A percentile compares a stretch with the other conserved stretches of the same genome.
phyloP scores from a whole-genome alignment of 2,888 invertebrate species.

The Fragum sueziense region DNA sequence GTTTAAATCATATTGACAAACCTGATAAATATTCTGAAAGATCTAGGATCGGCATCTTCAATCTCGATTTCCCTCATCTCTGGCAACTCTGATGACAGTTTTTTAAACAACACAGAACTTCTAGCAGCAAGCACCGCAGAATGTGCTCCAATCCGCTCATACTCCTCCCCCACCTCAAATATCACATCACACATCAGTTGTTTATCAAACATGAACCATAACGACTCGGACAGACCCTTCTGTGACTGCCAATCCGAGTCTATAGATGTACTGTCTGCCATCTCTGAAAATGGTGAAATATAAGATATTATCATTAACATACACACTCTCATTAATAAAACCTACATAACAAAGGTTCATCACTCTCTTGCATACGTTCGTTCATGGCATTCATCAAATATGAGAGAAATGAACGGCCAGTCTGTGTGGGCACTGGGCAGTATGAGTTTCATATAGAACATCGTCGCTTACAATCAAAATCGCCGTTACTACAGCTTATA shows the following conservation, averaged over 20 bases:
- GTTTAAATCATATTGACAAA: too few relatives aligned
- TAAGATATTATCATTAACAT: too few relatives aligned
- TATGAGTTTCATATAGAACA: too few relatives aligned
- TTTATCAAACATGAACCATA: constrained; percentile 45
- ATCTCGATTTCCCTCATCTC: constrained; percentile 32
- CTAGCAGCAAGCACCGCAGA: constrained; percentile 45
- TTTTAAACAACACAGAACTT: constrained; percentile 45
- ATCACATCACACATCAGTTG: constrained; percentile 57
- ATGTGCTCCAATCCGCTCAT: constrained; percentile 56
- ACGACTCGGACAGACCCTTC: constrained; percentile 11
- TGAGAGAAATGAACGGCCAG: too few relatives aligned
- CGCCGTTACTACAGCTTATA: too few relatives aligned
- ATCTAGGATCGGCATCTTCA: constrained; percentile 30
- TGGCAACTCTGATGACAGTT: constrained; percentile 32
- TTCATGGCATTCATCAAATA: too few relatives aligned
- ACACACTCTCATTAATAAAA: too few relatives aligned
- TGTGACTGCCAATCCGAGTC: constrained; percentile 51
- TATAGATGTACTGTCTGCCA: constrained; percentile 26
- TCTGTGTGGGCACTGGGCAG: too few relatives aligned
- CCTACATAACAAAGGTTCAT: too few relatives aligned
- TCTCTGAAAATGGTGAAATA: too few relatives aligned
- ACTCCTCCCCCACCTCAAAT: constrained; percentile 42
- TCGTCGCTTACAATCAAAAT: too few relatives aligned
- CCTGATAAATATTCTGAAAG: constrained; percentile 41
- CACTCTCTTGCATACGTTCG: too few relatives aligned